A percentile compares a stretch with the other conserved stretches of the same genome.
Conservation (phyloP, 2,888 invertebrate genomes). For the Euzophera pinguis region DNA sequence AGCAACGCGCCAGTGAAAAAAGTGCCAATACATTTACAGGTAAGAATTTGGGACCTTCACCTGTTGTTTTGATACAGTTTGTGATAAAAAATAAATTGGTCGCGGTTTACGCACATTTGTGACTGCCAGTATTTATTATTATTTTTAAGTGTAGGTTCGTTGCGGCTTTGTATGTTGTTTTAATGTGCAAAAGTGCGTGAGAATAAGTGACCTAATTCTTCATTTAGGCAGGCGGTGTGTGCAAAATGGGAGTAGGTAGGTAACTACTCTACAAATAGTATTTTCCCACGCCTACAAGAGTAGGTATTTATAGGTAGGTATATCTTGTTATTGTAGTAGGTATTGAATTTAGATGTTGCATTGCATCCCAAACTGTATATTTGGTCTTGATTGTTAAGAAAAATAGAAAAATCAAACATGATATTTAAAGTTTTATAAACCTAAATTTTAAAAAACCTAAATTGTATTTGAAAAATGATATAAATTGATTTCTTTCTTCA, state of each 20-base stretch:
- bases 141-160: not conserved
- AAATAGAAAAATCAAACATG: too few species aligned
- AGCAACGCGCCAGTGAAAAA: constrained; percentile 91
- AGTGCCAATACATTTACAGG: constrained; percentile 96
- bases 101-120: not conserved
- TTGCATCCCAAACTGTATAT: too few species aligned
- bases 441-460: too few species aligned
- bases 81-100: constrained; percentile 26
- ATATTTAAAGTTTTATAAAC: too few species aligned
- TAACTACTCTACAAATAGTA: constrained; percentile 17
- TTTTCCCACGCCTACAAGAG: constrained; percentile 11
- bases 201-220: constrained; percentile 41
- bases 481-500: too few species aligned
- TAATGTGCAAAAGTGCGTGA: constrained; percentile 19
- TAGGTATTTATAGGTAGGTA: too few species aligned
- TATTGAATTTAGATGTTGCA: too few species aligned
- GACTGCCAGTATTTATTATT: not conserved
- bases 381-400: too few species aligned
- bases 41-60: constrained; percentile 65
- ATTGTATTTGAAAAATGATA: too few species aligned
- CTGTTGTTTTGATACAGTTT: constrained; percentile 52
- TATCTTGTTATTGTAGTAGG: too few species aligned
- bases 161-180: constrained; percentile 3
- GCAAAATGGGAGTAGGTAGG: constrained; percentile 15
- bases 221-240: constrained; percentile 29